A percentile compares a stretch with the other conserved stretches of the same genome.
Evolutionary conservation across 2,113 vertebrate species (phyloP).

Genomic region (Atractosteus spatula): DNA sequence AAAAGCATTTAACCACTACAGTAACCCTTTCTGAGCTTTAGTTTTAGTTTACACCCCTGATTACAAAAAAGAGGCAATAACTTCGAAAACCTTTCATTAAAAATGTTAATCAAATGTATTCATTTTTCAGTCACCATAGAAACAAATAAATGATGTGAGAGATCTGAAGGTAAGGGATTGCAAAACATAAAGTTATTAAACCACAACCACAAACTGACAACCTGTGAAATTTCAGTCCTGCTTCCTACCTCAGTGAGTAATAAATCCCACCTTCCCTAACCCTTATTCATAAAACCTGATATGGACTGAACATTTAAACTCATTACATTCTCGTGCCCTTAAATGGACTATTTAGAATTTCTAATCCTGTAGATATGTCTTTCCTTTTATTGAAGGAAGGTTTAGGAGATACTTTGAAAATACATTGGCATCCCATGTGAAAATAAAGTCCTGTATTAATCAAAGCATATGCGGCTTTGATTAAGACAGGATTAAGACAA

Average conservation of each 20-base stretch:
- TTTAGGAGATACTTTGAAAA: too few species aligned
- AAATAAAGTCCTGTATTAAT: too few species aligned
- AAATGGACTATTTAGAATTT: too few species aligned
- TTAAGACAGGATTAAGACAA: too few species aligned
- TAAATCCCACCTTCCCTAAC: too few species aligned
- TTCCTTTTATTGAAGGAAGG: too few species aligned
- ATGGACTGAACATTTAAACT: too few species aligned
- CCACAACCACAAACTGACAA: constrained; percentile 11
- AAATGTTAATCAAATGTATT: not conserved
- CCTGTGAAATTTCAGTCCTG: not conserved
- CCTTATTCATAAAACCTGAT: too few species aligned
- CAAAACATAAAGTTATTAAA: constrained; percentile 5
- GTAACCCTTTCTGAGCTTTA: not conserved
- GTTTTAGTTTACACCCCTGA: not conserved
- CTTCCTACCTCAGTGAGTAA: not conserved
- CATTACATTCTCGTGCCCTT: too few species aligned
- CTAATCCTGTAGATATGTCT: too few species aligned
- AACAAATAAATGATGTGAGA: not conserved
- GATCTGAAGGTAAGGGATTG: not conserved
- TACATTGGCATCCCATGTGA: too few species aligned
- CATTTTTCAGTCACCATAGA: not conserved
- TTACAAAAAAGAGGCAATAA: constrained; percentile 5
- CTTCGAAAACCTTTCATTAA: not conserved
- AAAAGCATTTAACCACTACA: not conserved
- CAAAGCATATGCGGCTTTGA: too few species aligned